phyloP scores from a whole-genome alignment of 1,140 invertebrate species.

The Zaprionus capensis region DNA sequence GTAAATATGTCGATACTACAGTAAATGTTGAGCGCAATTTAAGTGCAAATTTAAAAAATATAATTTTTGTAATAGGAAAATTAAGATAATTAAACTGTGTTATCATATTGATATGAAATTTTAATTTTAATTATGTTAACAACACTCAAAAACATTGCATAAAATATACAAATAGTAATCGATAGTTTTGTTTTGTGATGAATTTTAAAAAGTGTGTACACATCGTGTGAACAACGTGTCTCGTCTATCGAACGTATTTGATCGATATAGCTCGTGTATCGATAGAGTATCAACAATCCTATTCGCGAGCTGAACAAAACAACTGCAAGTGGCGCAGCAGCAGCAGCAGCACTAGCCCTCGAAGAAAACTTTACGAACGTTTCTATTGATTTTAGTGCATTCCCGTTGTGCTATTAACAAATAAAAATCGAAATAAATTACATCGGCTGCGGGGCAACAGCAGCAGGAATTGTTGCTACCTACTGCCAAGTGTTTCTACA shows the following conservation, averaged over 20 bases:
- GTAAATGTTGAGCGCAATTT: neutral
- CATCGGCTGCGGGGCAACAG: slow-evolving; percentile 40
- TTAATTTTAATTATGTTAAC: neutral
- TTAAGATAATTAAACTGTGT: neutral
- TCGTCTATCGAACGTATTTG: slow-evolving; percentile 4
- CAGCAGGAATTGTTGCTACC: slow-evolving; percentile 62
- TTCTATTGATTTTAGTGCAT: slow-evolving; percentile 74
- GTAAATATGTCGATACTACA: neutral
- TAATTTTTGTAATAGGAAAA: neutral
- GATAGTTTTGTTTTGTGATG: slow-evolving; percentile 5
- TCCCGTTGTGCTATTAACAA: slow-evolving; percentile 50
- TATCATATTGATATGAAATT: neutral
- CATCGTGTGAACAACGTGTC: neutral
- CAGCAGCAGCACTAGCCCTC: slow-evolving; percentile 23
- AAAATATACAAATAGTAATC: neutral
- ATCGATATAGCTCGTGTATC: slow-evolving; percentile 18
- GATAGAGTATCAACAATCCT: slow-evolving; percentile 48
- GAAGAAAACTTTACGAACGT: slow-evolving; percentile 26
- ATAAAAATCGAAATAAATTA: slow-evolving; percentile 24
- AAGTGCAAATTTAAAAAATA: neutral
- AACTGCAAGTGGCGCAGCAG: slow-evolving; percentile 43
- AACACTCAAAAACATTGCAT: neutral
- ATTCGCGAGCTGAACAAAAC: slow-evolving; percentile 48
- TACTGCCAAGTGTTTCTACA: slow-evolving; percentile 38
- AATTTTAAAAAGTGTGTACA: slow-evolving; percentile 17